These are phyloP conservation scores for Pipistrellus pipistrellus DNA, from an alignment of 2,797 vertebrate species.

Conservation along the genomic window DNA sequence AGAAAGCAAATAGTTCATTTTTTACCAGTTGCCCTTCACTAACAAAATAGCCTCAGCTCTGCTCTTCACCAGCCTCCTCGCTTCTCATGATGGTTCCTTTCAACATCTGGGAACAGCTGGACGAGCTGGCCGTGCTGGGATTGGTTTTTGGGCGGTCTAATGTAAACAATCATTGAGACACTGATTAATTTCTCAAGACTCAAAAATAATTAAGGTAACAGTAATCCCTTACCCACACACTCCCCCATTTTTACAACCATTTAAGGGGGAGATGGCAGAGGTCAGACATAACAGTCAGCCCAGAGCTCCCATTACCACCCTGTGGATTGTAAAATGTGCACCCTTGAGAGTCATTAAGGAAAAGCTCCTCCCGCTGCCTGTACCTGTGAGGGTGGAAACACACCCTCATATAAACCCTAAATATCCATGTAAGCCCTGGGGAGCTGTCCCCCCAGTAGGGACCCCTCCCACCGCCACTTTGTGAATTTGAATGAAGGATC, in stretches of 20 bases:
- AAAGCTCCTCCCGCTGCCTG: neutral
- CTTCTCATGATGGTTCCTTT: slow-evolving; percentile 60
- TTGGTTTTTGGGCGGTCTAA: neutral
- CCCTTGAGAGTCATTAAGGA: neutral
- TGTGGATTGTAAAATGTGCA: neutral
- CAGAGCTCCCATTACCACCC: neutral
- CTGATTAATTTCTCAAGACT: slow-evolving; percentile 80
- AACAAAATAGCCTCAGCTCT: neutral
- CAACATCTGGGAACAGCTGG: slow-evolving; percentile 83
- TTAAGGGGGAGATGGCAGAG: slow-evolving; percentile 24
- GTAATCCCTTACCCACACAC: slow-evolving; percentile 51
- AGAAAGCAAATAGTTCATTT: slow-evolving; percentile 53
- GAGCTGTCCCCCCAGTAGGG: neutral
- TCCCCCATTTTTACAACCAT: slow-evolving; percentile 38
- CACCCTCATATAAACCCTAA: neutral
- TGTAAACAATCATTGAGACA: slow-evolving; percentile 70
- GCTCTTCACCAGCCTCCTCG: neutral
- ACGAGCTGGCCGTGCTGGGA: neutral
- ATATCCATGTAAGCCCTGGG: neutral
- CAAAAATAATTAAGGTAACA: slow-evolving; percentile 76
- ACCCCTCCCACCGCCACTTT: neutral
- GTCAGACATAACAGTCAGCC: slow-evolving; percentile 26
- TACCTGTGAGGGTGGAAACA: neutral
- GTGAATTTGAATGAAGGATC: neutral
- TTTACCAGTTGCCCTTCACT: slow-evolving; percentile 52